These are phyloP conservation scores for Apamea epomidion DNA, from an alignment of 2,888 invertebrate genomes.

Conservation along the genomic window DNA sequence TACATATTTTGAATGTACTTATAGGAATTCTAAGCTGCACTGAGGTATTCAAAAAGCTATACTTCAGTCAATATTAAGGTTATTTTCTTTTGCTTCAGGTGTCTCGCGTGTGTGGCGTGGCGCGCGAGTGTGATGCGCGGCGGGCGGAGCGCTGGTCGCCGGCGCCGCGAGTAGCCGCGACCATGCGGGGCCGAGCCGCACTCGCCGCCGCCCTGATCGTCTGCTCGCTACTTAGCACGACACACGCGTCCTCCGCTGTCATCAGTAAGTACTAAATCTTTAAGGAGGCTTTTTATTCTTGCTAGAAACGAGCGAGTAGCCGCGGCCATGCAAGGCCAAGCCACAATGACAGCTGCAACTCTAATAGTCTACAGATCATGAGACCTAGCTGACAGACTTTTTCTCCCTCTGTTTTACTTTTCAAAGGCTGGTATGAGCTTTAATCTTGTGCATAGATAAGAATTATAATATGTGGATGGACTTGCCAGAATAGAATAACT, in stretches of 20 bases:
- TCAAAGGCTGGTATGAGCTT: too few species aligned
- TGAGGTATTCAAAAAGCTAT: neutral
- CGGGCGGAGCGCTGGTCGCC: constrained; percentile 85
- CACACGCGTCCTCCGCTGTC: constrained; percentile 77
- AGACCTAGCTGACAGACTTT: neutral
- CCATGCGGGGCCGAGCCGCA: constrained; percentile 84
- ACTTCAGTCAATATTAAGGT: neutral
- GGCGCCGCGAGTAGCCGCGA: constrained; percentile 88
- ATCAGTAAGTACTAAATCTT: constrained; percentile 78
- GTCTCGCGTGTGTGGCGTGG: constrained; percentile 84
- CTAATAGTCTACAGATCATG: neutral
- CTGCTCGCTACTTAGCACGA: constrained; percentile 79
- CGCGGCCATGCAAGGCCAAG: constrained; percentile 85
- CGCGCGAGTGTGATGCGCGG: constrained; percentile 88
- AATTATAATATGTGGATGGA: neutral
- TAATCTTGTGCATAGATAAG: neutral
- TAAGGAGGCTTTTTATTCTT: neutral
- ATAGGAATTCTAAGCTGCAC: neutral
- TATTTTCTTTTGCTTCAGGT: constrained; percentile 74
- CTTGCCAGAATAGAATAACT: neutral
- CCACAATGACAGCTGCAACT: constrained; percentile 60
- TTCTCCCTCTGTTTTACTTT: neutral
- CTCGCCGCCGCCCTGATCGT: constrained; percentile 75
- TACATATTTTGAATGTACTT: neutral
- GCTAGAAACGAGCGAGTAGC: constrained; percentile 75